Conservation (phyloP, 2,113 vertebrate genomes). For the Puffinus mauretanicus region DNA sequence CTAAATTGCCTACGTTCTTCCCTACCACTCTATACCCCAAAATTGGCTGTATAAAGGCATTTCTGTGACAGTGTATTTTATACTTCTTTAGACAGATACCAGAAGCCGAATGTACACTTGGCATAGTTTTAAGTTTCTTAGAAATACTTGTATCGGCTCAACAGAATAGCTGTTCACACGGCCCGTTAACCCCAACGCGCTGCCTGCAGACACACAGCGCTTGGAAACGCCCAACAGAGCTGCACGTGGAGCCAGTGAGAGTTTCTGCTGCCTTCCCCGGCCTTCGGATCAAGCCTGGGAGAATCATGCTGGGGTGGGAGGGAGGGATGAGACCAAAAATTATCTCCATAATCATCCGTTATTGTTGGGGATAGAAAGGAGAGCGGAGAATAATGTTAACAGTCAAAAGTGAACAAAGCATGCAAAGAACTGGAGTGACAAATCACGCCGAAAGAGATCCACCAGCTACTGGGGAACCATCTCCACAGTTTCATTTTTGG, state of each 20-base stretch:
- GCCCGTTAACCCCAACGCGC: accelerated
- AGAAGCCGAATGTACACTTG: background rate
- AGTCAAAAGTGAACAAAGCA: background rate
- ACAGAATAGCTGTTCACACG: accelerated
- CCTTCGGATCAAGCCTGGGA: background rate
- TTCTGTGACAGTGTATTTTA: accelerated
- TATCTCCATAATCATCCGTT: background rate
- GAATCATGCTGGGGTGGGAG: background rate
- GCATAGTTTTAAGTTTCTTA: background rate
- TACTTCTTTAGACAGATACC: background rate
- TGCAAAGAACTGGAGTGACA: background rate
- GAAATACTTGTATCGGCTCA: background rate
- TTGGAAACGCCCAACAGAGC: background rate
- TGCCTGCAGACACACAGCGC: background rate
- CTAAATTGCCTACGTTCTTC: accelerated
- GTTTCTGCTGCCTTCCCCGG: background rate
- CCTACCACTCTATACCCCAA: accelerated
- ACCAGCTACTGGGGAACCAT: background rate
- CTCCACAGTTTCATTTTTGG: background rate
- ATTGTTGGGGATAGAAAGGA: background rate
- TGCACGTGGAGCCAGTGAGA: accelerated
- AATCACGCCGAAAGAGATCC: background rate
- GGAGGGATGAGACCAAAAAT: background rate
- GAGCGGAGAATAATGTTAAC: background rate
- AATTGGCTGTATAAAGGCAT: accelerated